Conservation (phyloP, 2,113 vertebrate species). For the Carassius auratus region DNA sequence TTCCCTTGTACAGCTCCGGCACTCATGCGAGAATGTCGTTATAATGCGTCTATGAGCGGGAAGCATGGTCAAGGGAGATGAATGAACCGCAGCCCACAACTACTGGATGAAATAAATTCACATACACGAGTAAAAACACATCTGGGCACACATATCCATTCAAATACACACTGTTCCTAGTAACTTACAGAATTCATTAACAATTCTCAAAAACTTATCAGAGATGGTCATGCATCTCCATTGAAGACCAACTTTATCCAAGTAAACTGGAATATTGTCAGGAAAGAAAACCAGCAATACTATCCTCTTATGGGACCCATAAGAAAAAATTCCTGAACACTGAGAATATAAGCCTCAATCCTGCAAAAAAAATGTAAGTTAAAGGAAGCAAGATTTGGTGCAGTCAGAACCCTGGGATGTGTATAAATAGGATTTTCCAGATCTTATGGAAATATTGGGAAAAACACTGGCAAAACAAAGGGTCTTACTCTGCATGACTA, state of each 20-base stretch:
- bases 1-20: background rate
- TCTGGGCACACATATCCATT: background rate
- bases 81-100: constrained; percentile 4
- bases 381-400: background rate
- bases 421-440: background rate
- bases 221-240: background rate
- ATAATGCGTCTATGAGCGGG: too few relatives aligned
- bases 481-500: background rate
- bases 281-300: background rate
- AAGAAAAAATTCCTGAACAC: too few relatives aligned
- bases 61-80: background rate
- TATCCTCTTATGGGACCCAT: too few relatives aligned
- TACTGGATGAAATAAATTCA: background rate
- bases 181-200: background rate
- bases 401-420: background rate
- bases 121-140: background rate
- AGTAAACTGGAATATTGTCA: background rate
- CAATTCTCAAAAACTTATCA: background rate
- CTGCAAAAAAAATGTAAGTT: background rate
- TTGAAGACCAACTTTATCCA: background rate
- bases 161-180: background rate
- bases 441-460: too few relatives aligned
- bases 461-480: background rate
- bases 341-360: background rate
- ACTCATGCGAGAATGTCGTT: background rate